These are phyloP conservation scores for Berghia stephanieae DNA, from an alignment of 1,140 invertebrate genomes.

Conservation along the genomic window DNA sequence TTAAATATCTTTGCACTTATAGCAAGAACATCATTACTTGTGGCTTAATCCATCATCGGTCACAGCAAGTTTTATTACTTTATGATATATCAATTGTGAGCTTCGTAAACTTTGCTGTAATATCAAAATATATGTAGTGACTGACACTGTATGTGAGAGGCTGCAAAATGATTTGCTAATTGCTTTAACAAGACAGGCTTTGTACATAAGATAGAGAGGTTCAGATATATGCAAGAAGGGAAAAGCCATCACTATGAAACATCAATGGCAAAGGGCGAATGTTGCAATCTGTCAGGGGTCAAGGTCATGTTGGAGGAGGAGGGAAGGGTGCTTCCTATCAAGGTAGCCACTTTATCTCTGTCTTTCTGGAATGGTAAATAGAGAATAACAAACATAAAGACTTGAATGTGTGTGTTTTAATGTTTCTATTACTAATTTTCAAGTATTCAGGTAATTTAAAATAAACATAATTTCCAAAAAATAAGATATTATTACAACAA, in stretches of 20 bases:
- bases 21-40: too few species aligned
- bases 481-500: not conserved
- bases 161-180: too few species aligned
- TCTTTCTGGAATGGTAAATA: conserved; percentile 45
- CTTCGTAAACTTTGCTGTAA: too few species aligned
- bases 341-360: conserved; percentile 23
- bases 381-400: conserved; percentile 18
- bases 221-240: too few species aligned
- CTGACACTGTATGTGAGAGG: too few species aligned
- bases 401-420: not conserved
- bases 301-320: not conserved
- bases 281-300: not conserved
- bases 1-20: too few species aligned
- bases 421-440: not conserved
- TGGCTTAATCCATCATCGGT: too few species aligned
- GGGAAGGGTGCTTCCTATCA: conserved; percentile 23
- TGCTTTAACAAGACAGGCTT: too few species aligned
- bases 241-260: not conserved
- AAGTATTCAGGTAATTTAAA: not conserved
- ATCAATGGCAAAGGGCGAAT: not conserved
- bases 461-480: not conserved
- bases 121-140: too few species aligned
- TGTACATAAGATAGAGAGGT: too few species aligned
- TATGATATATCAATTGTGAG: too few species aligned
- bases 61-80: too few species aligned